Evolutionary conservation across 2,888 invertebrate species (phyloP), one percentile per base, ranked within the genome.

Genomic region (Drosophila pullipes): DNA sequence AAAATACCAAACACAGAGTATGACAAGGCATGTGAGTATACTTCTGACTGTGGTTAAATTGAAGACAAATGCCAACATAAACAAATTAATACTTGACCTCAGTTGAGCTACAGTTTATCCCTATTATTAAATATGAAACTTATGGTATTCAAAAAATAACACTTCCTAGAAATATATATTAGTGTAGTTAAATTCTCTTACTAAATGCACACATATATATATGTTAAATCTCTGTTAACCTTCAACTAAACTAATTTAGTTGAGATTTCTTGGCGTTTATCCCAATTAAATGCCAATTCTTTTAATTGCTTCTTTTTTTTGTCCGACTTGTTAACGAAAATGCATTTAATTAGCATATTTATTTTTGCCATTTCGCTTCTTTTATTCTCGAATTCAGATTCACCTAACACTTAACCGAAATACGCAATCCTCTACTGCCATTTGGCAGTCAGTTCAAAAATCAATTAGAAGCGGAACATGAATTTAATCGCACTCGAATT

Each of bases 401-500:
- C 7, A 44, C 9, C 25, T 25, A 11, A 13, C 5, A 22, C 5
- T 50, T 44, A 7, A 30, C 4, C 0, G 35, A 25, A 6, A 28
- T n/a, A 22, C 33, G 10, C 25, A 33, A 25, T n/a, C 18, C n/a
- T 39, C 47, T 28, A 10, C 25, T 9, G 28, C 25, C 50, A 41
- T 7, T 58, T 63, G 10, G 47, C 41, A 54, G n/a, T 33, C 37
- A 52, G 63, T 71, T 76, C 28, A 60, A 66, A 70, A 72, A 67
- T 76, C 72, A 76, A 76, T 72, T 68, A 64, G 59, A 61, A 49
- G 44, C 16, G 31, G 16, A 67, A 60, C 44, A 57, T 47, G 57
- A 54, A 49, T 59, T 63, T 44, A 74, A 59, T 47, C 49, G 11
- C 52, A 62, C 41, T 74, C 13, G 50, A 54, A 25, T 6, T 41